Percentiles rank a stretch among this genome's conserved stretches.
phyloP scores from a whole-genome alignment of 2,888 invertebrate species.

The Brachynemurus nebulosus region DNA sequence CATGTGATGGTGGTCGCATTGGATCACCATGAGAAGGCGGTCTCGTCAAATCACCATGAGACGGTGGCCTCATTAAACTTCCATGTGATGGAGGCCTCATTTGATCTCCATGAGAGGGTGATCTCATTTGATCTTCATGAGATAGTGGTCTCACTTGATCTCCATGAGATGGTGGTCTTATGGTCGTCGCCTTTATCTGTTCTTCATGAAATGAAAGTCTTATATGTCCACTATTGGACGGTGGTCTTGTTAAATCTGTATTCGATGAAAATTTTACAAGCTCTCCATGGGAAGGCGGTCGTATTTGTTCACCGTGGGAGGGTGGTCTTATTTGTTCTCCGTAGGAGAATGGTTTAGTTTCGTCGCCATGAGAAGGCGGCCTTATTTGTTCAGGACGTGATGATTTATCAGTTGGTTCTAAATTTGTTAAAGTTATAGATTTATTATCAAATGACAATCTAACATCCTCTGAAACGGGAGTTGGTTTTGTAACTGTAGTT shows the following conservation, averaged over 20 bases:
- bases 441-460: not conserved
- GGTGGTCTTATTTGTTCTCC: not conserved
- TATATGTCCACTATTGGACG: not conserved
- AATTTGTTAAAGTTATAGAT: too few relatives aligned
- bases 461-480: not conserved
- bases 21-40: slow-evolving; percentile 6
- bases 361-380: not conserved
- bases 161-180: slow-evolving; percentile 13
- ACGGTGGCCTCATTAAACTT: slow-evolving; percentile 8
- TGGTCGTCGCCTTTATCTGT: too few relatives aligned
- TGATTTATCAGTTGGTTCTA: not conserved
- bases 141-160: slow-evolving; percentile 11
- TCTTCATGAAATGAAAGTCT: slow-evolving; percentile 5
- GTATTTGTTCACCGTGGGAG: not conserved
- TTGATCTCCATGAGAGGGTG: slow-evolving; percentile 10
- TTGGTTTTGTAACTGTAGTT: not conserved
- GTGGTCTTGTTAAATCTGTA: not conserved
- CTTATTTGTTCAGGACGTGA: not conserved
- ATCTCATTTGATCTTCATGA: not conserved
- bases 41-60: not conserved
- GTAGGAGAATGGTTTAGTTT: not conserved
- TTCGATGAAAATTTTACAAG: too few relatives aligned
- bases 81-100: slow-evolving; percentile 13
- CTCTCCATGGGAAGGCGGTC: slow-evolving; percentile 11
- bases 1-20: slow-evolving; percentile 11